phyloP scores from a whole-genome alignment of 2,113 vertebrate species.

The Felis chaus region DNA sequence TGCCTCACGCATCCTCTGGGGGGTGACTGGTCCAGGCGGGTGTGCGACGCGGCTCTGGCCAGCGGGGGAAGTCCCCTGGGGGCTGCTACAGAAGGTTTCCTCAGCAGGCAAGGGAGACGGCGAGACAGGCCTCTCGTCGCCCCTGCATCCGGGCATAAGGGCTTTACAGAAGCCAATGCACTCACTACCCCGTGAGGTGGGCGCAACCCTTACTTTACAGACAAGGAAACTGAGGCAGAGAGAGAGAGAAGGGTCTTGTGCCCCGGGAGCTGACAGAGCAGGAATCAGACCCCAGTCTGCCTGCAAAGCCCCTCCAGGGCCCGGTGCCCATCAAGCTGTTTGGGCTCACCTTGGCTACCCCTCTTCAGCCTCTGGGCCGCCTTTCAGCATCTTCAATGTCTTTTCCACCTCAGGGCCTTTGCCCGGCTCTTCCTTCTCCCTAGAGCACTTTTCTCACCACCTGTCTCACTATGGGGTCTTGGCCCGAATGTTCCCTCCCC shows the following conservation, averaged over 20 bases:
- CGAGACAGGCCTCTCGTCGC: background rate
- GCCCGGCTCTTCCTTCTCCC: background rate
- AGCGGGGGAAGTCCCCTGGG: background rate
- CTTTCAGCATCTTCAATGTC: background rate
- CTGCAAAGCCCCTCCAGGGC: background rate
- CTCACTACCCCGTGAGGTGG: background rate
- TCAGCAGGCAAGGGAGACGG: background rate
- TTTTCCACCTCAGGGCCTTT: background rate
- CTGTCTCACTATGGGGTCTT: background rate
- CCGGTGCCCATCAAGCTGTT: background rate
- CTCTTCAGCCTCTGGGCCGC: background rate
- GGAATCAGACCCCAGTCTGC: background rate
- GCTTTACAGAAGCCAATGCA: background rate
- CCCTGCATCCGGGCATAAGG: background rate
- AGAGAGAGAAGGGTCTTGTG: background rate
- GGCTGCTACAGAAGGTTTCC: no score
- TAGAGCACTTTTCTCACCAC: background rate
- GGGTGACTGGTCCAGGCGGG: no score
- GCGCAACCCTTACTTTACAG: background rate
- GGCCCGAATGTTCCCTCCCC: background rate
- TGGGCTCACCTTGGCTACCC: background rate
- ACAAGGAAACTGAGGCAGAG: background rate
- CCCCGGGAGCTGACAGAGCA: no score
- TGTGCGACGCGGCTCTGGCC: background rate
- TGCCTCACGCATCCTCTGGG: background rate